A percentile compares a stretch with the other conserved stretches of the same genome.
These are phyloP conservation scores for Poeciliopsis retropinna DNA, from an alignment of 2,113 vertebrate species.

Conservation along the genomic window DNA sequence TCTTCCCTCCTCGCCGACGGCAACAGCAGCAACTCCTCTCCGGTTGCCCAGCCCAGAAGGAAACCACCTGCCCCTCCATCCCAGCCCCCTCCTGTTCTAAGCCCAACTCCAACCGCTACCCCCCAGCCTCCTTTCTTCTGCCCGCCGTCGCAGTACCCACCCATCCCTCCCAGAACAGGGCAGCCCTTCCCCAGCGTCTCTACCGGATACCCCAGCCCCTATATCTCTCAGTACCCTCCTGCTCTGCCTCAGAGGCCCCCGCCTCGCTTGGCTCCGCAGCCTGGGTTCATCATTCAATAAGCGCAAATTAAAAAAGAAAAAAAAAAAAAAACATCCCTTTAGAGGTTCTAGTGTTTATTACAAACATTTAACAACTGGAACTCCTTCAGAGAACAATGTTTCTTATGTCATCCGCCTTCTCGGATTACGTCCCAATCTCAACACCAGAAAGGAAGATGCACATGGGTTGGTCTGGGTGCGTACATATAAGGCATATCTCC, in stretches of 20 bases:
- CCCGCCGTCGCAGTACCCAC: constrained; percentile 82
- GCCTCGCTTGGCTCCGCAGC: constrained; percentile 85
- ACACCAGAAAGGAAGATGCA: constrained; percentile 29
- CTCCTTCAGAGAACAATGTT: constrained; percentile 41
- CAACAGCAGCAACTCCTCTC: constrained; percentile 67
- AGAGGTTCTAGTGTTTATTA: constrained; percentile 21
- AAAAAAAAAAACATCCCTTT: not conserved
- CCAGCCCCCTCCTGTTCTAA: constrained; percentile 76
- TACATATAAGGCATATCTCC: constrained; percentile 38
- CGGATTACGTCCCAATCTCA: constrained; percentile 33
- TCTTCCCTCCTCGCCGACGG: constrained; percentile 63
- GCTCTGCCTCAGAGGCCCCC: constrained; percentile 88
- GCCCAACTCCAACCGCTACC: constrained; percentile 60
- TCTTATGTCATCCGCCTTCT: constrained; percentile 42
- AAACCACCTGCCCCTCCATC: constrained; percentile 84
- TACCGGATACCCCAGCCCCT: constrained; percentile 81
- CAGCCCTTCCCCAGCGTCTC: constrained; percentile 66
- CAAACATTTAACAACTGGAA: constrained; percentile 53
- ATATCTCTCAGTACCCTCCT: constrained; percentile 85
- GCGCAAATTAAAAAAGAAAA: not conserved
- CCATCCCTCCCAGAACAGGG: constrained; percentile 86
- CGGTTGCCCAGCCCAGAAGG: constrained; percentile 81
- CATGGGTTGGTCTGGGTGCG: constrained; percentile 38
- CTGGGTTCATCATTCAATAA: constrained; percentile 96
- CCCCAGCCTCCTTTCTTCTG: constrained; percentile 73